Evolutionary conservation across 2,113 vertebrate genomes (phyloP).

Genomic region (Corynorhinus townsendii): DNA sequence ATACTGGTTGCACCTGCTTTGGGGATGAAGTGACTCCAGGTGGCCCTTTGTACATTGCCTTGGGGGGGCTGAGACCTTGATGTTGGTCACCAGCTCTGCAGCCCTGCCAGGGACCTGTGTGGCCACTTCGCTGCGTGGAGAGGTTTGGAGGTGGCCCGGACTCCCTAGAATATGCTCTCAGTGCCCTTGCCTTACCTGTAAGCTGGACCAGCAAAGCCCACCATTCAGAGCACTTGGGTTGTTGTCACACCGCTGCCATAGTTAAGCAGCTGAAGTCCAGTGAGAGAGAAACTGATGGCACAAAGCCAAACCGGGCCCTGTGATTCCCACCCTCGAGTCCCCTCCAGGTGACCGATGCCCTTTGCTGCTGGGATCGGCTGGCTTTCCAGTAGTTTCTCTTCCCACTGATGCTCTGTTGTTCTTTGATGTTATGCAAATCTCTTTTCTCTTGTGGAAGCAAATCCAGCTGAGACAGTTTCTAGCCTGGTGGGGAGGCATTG

Average conservation of each 20-base stretch:
- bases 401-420: not conserved
- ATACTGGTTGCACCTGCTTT: not conserved
- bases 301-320: not conserved
- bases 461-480: not conserved
- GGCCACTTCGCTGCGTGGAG: not conserved
- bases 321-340: not conserved
- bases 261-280: not conserved
- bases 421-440: constrained; percentile 44
- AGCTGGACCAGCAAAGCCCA: no score
- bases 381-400: not conserved
- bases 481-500: not conserved
- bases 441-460: not conserved
- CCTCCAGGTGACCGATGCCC: not conserved
- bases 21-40: not conserved
- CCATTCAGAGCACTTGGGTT: not conserved
- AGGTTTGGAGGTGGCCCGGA: not conserved
- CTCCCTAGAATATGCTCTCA: not conserved
- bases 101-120: not conserved
- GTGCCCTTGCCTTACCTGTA: not conserved
- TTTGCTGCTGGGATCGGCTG: not conserved
- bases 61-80: not conserved
- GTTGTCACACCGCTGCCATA: not conserved
- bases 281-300: not conserved
- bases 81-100: not conserved
- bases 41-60: not conserved